Percentiles rank a stretch among this genome's conserved stretches.
These are phyloP conservation scores for Apistogramma diplotaenia DNA, from an alignment of 2,113 vertebrate genomes.

Conservation along the genomic window DNA sequence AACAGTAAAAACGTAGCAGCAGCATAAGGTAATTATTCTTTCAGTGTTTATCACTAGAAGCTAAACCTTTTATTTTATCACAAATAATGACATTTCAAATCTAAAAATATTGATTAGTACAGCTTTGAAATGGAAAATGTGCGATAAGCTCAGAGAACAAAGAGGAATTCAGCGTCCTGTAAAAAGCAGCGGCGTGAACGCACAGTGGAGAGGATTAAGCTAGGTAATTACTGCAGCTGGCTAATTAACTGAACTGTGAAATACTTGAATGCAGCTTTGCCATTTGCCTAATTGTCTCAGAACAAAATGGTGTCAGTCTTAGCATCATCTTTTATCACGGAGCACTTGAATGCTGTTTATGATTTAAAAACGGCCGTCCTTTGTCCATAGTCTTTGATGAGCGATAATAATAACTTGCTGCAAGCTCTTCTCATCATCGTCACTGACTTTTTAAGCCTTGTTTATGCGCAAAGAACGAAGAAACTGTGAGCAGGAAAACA, in stretches of 20 bases:
- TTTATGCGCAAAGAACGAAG: not conserved
- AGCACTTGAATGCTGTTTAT: conserved; percentile 9
- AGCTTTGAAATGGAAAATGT: not conserved
- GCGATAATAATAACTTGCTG: not conserved
- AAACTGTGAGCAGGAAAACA: not conserved
- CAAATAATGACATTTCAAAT: not conserved
- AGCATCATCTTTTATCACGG: not conserved
- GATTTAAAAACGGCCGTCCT: not conserved
- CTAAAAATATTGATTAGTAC: not conserved
- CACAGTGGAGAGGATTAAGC: conserved; percentile 31
- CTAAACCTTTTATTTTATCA: not conserved
- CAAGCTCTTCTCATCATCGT: not conserved
- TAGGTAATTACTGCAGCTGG: conserved; percentile 35
- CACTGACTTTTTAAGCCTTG: not conserved
- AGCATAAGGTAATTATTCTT: not conserved
- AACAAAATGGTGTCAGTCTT: conserved; percentile 7
- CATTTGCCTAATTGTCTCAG: conserved; percentile 40
- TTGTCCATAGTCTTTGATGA: not conserved
- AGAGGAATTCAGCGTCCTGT: not conserved
- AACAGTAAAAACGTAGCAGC: not conserved
- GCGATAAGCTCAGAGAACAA: not conserved
- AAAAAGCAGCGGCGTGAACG: not conserved
- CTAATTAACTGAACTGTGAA: conserved; percentile 39
- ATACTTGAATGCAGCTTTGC: not conserved
- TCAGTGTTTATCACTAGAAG: not conserved